These are phyloP conservation scores for Polydrusus cervinus DNA, from an alignment of 2,888 invertebrate species.

Conservation along the genomic window DNA sequence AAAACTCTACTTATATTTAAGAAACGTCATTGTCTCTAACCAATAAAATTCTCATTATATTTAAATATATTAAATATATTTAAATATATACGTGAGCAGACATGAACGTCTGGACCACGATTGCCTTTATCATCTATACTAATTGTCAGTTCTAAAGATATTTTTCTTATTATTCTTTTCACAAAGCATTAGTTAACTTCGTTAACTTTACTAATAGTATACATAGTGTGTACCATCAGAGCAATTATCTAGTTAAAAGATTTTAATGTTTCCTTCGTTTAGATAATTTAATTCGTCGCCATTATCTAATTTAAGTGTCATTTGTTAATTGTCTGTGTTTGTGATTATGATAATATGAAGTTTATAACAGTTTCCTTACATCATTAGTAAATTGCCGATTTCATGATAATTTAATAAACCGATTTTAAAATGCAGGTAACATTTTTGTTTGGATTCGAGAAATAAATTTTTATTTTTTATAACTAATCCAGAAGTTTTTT, in stretches of 20 bases:
- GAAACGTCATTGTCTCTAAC: too few species aligned
- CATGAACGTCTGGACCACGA: too few species aligned
- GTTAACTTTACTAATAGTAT: too few species aligned
- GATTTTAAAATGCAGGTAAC: neutral
- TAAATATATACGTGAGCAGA: too few species aligned
- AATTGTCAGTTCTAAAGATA: neutral
- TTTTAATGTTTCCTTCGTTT: slow-evolving; percentile 9
- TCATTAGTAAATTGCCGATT: neutral
- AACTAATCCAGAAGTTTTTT: too few species aligned
- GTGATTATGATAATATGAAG: neutral
- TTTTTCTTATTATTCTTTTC: neutral
- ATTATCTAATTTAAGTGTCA: slow-evolving; percentile 7
- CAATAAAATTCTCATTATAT: too few species aligned
- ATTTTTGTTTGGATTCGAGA: too few species aligned
- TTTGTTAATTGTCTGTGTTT: neutral
- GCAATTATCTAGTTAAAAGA: slow-evolving; percentile 12
- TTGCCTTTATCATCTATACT: too few species aligned
- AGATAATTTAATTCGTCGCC: neutral
- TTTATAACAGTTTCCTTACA: neutral
- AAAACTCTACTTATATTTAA: too few species aligned
- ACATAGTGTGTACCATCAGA: neutral
- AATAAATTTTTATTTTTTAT: too few species aligned
- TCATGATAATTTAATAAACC: neutral
- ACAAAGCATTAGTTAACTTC: too few species aligned
- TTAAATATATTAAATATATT: too few species aligned